A percentile compares a stretch with the other conserved stretches of the same genome.
Conservation (phyloP, 2,888 invertebrate species). For the Lasius platythorax region DNA sequence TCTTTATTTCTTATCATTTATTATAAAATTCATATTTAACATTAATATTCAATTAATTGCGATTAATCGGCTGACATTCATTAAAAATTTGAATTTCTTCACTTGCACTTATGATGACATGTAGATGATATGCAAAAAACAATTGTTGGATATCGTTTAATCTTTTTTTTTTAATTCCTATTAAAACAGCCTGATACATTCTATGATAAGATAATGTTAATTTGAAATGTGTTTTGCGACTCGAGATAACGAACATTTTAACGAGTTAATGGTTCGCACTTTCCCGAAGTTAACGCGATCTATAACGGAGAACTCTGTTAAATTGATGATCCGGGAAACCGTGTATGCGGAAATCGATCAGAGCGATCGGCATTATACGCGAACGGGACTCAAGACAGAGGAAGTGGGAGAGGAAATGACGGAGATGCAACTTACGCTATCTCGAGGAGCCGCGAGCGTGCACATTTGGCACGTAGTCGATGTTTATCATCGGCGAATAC, state of each 20-base stretch:
- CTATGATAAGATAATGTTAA: background rate
- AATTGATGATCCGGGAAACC: background rate
- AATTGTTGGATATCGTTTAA: background rate
- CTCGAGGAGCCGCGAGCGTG: conserved; percentile 57
- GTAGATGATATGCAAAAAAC: background rate
- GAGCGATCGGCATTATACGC: conserved; percentile 40
- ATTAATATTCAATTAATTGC: background rate
- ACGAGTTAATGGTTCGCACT: conserved; percentile 13
- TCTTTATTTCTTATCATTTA: background rate
- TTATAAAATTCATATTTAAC: background rate
- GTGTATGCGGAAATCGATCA: conserved; percentile 62
- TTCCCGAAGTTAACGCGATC: background rate
- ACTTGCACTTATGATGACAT: background rate
- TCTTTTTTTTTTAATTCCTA: background rate
- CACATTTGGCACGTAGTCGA: conserved; percentile 71
- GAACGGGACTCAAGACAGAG: conserved; percentile 27
- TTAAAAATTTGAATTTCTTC: background rate
- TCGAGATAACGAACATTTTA: background rate
- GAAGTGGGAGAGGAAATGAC: background rate
- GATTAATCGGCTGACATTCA: background rate
- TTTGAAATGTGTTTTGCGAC: background rate
- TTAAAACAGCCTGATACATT: background rate
- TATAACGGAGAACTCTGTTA: background rate
- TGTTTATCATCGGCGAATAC: conserved; percentile 69
- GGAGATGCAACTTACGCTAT: conserved; percentile 46